Evolutionary conservation across 2,888 invertebrate genomes (phyloP), one percentile per base, ranked within the genome.

Genomic region (Palloptera scutellata): DNA sequence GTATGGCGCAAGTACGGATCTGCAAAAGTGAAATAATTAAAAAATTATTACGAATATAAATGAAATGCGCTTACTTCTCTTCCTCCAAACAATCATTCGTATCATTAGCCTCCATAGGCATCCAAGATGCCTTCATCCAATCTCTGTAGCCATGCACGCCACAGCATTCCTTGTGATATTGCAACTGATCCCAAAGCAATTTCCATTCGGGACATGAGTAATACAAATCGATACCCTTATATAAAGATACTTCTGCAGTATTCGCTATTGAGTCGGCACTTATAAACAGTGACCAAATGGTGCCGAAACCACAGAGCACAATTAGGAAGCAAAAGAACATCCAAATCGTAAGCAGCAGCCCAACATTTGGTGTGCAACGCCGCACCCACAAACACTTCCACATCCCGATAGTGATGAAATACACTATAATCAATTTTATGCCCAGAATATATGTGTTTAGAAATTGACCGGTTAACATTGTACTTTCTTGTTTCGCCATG

Each of bases 171-270:
- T 79, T 77, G 1, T 75, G 72, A 54, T 79, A 74, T 60, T 85
- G 85, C 43, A 85, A 43, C 12, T 76, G 74, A 63, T 85, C 85
- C 84, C 84, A 85, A 0, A 83, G 63, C 0, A 85, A 72, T 43
- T 84, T 81, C 85, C 85, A 84, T 9, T 83, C 79, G 0, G 84
- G 81, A 62, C 79, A 77, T 0, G 76, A 63, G 62, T 83, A 83
- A 63, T 85, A 85, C 30, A 79, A 67, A 19, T 85, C 81, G 9
- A 85, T 84, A 20, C 85, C 85, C 17, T 75, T 74, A 2, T 74
- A 66, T 15, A 85, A 68, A 6, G 83, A 77, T 12, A 68, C 70
- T 60, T 81, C 79, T 12, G 77, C 75, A 15, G 73, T 64, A 13
- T 72, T 73, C 19, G 75, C 72, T 15, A 83, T 12, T 0, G 75